Percentiles rank a stretch among this genome's conserved stretches.
phyloP scores from a whole-genome alignment of 1,140 invertebrate genomes.

The Nephila pilipes region DNA sequence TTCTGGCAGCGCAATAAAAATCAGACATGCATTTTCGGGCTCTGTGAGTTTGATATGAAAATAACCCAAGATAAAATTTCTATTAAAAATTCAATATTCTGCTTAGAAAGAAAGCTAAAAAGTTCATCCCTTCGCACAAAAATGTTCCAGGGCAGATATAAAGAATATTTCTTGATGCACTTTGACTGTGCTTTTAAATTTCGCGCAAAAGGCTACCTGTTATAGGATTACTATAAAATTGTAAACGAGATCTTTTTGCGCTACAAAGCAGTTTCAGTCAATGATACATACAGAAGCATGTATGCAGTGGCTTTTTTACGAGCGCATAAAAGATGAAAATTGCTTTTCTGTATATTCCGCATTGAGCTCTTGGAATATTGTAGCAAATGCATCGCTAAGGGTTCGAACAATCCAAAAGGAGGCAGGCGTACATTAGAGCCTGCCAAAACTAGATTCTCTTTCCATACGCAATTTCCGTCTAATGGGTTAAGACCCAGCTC shows the following conservation, averaged over 20 bases:
- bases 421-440: slow-evolving; percentile 15
- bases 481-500: slow-evolving; percentile 9
- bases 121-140: slow-evolving; percentile 25
- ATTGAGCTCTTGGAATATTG: background rate
- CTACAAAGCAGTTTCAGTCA: slow-evolving; percentile 38
- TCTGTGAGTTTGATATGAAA: slow-evolving; percentile 22
- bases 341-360: slow-evolving; percentile 41
- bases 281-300: slow-evolving; percentile 17
- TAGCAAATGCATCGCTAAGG: background rate
- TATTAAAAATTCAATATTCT: slow-evolving; percentile 62
- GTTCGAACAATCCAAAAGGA: slow-evolving; percentile 22
- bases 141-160: background rate
- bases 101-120: slow-evolving; percentile 25
- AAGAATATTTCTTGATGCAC: slow-evolving; percentile 43
- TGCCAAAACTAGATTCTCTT: slow-evolving; percentile 14
- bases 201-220: background rate
- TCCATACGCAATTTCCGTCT: slow-evolving; percentile 16
- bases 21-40: background rate
- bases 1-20: background rate
- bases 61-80: slow-evolving; percentile 54
- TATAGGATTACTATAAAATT: slow-evolving; percentile 59
- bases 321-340: slow-evolving; percentile 45
- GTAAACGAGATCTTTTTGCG: slow-evolving; percentile 23
- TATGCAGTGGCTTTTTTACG: slow-evolving; percentile 34
- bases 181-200: slow-evolving; percentile 40